A percentile compares a stretch with the other conserved stretches of the same genome.
These are phyloP conservation scores for Cephus runcator DNA, from an alignment of 2,888 invertebrate species.

Conservation along the genomic window DNA sequence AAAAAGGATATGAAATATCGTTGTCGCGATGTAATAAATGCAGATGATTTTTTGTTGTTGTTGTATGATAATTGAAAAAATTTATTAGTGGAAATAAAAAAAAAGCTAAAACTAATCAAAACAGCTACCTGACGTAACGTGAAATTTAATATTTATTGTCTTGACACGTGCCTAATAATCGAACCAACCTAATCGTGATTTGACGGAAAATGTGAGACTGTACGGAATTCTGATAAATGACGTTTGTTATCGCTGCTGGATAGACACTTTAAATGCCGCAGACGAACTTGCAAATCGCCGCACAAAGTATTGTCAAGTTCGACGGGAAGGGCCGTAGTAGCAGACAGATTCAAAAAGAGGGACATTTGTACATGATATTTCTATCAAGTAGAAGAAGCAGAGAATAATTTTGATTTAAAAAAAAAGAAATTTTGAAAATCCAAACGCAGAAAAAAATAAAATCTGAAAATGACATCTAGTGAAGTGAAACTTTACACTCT, in stretches of 20 bases:
- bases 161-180: not conserved
- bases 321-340: not conserved
- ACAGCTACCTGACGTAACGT: not conserved
- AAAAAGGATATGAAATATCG: not conserved
- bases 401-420: not conserved
- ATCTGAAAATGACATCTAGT: conserved; percentile 5
- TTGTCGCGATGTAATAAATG: not conserved
- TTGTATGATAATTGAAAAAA: not conserved
- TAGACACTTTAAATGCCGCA: not conserved
- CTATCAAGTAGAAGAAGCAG: not conserved
- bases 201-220: not conserved
- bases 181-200: not conserved
- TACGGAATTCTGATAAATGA: not conserved
- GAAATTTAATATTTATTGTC: not conserved
- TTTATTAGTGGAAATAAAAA: not conserved
- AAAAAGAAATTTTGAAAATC: not conserved
- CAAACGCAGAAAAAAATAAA: not conserved
- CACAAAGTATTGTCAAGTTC: not conserved
- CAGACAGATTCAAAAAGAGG: not conserved
- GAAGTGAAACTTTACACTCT: conserved; percentile 55
- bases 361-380: not conserved
- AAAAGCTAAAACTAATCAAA: no score
- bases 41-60: not conserved
- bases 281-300: not conserved
- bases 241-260: not conserved